A percentile compares a stretch with the other conserved stretches of the same genome.
phyloP scores from a whole-genome alignment of 2,888 invertebrate species.

The Drosophila mimica region DNA sequence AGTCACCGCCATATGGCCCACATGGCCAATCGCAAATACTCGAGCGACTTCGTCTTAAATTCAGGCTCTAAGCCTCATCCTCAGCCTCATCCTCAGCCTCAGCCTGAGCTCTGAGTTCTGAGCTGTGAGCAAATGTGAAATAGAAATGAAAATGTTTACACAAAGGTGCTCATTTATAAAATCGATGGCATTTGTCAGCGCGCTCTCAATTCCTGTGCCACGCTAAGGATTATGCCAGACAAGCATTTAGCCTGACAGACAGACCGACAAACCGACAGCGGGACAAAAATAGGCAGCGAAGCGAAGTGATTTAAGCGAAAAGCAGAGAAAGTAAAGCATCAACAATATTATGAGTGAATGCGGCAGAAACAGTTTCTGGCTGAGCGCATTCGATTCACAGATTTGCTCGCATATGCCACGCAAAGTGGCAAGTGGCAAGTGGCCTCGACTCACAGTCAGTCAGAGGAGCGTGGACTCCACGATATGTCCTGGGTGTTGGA shows the following conservation, averaged over 20 bases:
- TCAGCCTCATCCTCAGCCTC: neutral
- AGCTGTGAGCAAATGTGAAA: constrained; percentile 21
- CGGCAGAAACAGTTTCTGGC: constrained; percentile 31
- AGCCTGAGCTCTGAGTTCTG: neutral
- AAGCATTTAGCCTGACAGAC: neutral
- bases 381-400: constrained; percentile 35
- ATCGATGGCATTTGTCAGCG: constrained; percentile 15
- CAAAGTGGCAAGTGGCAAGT: neutral
- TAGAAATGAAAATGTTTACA: constrained; percentile 31
- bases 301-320: constrained; percentile 1
- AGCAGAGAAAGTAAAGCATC: constrained; percentile 16
- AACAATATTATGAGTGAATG: constrained; percentile 33
- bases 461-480: neutral
- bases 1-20: constrained; percentile 10
- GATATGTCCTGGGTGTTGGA: neutral
- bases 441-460: neutral
- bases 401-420: constrained; percentile 10
- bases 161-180: constrained; percentile 41
- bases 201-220: neutral
- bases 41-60: constrained; percentile 18
- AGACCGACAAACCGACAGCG: neutral
- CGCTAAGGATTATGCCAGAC: neutral
- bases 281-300: neutral
- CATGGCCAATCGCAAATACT: constrained; percentile 30
- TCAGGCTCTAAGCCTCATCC: neutral